Conservation (phyloP, 2,797 vertebrate genomes). For the Tachyglossus aculeatus region DNA sequence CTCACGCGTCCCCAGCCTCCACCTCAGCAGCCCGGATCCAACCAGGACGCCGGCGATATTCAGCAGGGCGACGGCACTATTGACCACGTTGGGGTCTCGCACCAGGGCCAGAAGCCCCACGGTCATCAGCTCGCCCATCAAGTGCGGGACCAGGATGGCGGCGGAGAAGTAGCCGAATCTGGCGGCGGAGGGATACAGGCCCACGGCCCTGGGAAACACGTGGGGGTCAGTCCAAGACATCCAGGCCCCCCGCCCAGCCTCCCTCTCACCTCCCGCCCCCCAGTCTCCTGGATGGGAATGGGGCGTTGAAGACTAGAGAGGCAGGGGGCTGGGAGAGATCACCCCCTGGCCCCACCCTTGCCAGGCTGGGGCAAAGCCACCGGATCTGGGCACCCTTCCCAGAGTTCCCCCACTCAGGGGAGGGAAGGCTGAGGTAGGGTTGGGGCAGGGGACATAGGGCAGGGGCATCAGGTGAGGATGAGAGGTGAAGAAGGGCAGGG, state of each 20-base stretch:
- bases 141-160: constrained; percentile 85
- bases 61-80: constrained; percentile 86
- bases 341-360: no score
- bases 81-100: constrained; percentile 90
- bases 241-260: constrained; percentile 15
- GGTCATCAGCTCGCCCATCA: constrained; percentile 86
- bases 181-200: constrained; percentile 83
- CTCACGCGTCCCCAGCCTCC: no score
- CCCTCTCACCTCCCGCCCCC: neutral
- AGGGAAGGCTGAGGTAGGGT: no score
- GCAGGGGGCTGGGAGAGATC: neutral
- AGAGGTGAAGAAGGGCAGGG: no score
- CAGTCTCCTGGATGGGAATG: neutral
- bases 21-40: constrained; percentile 93
- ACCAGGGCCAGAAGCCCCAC: constrained; percentile 87
- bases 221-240: no score
- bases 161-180: constrained; percentile 89
- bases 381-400: no score
- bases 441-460: no score
- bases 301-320: neutral
- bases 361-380: no score
- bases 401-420: no score
- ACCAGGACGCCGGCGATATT: constrained; percentile 87
- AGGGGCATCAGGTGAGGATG: no score
- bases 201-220: constrained; percentile 81